Conservation (phyloP, 1,140 invertebrate species). For the Ceratina japonica region DNA sequence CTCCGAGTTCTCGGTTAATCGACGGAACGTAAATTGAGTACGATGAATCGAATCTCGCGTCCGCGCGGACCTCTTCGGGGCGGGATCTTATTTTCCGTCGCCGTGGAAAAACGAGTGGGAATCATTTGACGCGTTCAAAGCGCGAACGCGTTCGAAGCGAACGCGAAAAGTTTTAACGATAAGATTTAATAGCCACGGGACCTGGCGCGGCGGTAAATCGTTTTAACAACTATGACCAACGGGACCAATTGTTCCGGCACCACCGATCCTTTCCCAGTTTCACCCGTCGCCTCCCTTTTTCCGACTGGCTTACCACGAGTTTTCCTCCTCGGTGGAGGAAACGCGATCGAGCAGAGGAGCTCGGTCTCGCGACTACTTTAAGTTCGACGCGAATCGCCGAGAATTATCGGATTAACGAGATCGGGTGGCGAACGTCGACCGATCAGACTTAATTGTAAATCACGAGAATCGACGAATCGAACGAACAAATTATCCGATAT, state of each 20-base stretch:
- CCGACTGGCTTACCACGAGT: neutral
- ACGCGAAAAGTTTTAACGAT: constrained; percentile 50
- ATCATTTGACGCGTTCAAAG: neutral
- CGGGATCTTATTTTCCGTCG: too few relatives aligned
- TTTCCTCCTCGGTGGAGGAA: neutral
- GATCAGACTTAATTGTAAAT: too few relatives aligned
- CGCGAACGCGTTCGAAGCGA: neutral
- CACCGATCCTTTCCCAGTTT: neutral
- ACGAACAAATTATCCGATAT: too few relatives aligned
- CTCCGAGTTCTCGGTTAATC: too few relatives aligned
- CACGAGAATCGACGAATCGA: too few relatives aligned
- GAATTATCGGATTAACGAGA: too few relatives aligned
- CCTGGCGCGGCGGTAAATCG: constrained; percentile 38
- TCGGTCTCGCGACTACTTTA: constrained; percentile 15
- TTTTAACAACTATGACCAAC: constrained; percentile 51
- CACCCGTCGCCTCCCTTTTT: neutral
- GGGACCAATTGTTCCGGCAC: constrained; percentile 23
- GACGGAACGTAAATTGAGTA: too few relatives aligned
- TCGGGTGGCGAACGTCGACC: too few relatives aligned
- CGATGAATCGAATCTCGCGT: too few relatives aligned
- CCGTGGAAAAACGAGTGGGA: neutral
- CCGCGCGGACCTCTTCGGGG: too few relatives aligned
- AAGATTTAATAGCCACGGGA: constrained; percentile 40
- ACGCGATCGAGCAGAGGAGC: neutral
- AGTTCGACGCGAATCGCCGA: neutral